A percentile compares a stretch with the other conserved stretches of the same genome.
These are phyloP conservation scores for Peribatodes rhomboidaria DNA, from an alignment of 2,888 invertebrate species.

Conservation along the genomic window DNA sequence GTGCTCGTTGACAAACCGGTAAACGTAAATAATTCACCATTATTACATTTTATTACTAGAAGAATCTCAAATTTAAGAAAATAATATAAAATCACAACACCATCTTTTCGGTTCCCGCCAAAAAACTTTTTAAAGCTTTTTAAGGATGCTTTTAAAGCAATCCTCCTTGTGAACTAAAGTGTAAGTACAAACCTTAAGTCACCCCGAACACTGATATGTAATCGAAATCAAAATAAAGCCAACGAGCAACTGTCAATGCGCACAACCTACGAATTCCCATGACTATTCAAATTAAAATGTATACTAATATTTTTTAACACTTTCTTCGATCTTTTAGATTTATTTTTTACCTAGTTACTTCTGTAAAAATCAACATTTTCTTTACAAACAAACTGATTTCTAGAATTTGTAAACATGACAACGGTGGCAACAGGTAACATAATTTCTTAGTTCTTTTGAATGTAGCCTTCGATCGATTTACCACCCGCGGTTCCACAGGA, in stretches of 20 bases:
- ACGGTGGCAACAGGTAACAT: slow-evolving; percentile 12
- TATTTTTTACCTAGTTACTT: slow-evolving; percentile 54
- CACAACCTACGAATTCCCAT: no score
- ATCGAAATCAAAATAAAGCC: slow-evolving; percentile 14
- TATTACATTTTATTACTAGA: no score
- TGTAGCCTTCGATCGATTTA: not conserved
- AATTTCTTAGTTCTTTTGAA: not conserved
- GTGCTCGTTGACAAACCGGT: no score
- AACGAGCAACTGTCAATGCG: no score
- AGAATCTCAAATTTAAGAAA: no score
- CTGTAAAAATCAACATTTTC: slow-evolving; percentile 18
- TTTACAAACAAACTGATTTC: slow-evolving; percentile 24
- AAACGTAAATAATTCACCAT: no score
- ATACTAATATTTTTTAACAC: slow-evolving; percentile 58
- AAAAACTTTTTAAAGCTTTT: no score
- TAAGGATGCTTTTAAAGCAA: no score
- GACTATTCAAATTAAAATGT: no score
- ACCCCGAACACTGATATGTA: not conserved
- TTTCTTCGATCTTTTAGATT: slow-evolving; percentile 55
- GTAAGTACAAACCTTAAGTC: not conserved
- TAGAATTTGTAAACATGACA: slow-evolving; percentile 34
- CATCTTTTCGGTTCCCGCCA: no score
- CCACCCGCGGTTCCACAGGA: no score
- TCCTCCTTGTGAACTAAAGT: not conserved
- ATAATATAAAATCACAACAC: no score